phyloP scores from a whole-genome alignment of 2,888 invertebrate species.

The Agrenia bidenticulata region DNA sequence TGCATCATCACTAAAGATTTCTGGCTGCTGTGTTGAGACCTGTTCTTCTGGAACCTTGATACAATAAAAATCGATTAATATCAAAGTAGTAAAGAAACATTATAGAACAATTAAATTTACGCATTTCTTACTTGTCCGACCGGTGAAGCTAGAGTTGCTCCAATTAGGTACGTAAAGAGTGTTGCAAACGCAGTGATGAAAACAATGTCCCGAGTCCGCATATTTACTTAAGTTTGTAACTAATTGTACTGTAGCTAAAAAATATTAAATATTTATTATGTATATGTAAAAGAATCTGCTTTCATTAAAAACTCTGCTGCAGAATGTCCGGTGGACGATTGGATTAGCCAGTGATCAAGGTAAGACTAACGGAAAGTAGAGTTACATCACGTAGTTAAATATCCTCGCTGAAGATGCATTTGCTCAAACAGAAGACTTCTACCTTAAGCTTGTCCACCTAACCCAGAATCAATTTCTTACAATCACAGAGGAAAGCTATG shows the following conservation, averaged over 20 bases:
- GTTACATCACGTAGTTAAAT: constrained; percentile 47
- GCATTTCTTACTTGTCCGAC: constrained; percentile 35
- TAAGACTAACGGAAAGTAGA: constrained; percentile 37
- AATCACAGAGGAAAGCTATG: too few species aligned
- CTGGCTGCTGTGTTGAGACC: constrained; percentile 24
- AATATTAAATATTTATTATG: too few species aligned
- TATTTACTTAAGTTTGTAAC: constrained; percentile 20
- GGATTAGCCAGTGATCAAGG: not conserved
- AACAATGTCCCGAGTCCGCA: constrained; percentile 26
- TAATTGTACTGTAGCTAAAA: too few species aligned
- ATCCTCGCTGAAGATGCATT: constrained; percentile 19
- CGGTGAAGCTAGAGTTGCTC: constrained; percentile 34
- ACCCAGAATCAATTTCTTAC: constrained; percentile 27
- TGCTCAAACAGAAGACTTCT: constrained; percentile 3
- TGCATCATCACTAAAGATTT: constrained; percentile 29
- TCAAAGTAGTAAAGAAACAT: not conserved
- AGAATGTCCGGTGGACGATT: constrained; percentile 2
- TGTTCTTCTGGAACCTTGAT: not conserved
- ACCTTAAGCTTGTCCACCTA: constrained; percentile 36
- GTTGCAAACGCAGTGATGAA: constrained; percentile 5
- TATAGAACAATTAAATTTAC: not conserved
- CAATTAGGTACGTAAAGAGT: constrained; percentile 19
- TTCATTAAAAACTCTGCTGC: not conserved
- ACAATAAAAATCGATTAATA: constrained; percentile 6
- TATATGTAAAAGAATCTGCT: not conserved